Evolutionary conservation across 2,113 vertebrate species (phyloP).

Genomic region (Oceanodroma tethys): DNA sequence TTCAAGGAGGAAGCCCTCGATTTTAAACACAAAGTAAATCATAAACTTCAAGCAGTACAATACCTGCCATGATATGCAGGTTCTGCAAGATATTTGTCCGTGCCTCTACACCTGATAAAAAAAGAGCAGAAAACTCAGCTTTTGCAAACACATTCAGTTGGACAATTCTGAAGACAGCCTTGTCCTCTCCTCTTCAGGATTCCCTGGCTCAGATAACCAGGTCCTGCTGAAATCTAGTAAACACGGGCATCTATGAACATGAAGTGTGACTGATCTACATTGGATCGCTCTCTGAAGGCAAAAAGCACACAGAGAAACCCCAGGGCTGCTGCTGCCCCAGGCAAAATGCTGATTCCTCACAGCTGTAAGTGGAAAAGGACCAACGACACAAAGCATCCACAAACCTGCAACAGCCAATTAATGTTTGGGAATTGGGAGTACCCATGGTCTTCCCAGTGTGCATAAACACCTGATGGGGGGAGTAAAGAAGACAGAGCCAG

Average conservation of each 20-base stretch:
- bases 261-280: background rate
- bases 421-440: background rate
- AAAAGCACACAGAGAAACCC: background rate
- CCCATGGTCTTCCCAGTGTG: background rate
- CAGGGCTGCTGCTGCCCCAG: background rate
- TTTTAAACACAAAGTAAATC: background rate
- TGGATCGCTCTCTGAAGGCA: background rate
- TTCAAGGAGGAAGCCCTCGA: background rate
- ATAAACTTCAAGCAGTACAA: background rate
- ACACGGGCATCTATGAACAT: background rate
- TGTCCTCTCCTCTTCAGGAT: background rate
- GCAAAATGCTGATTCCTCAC: background rate
- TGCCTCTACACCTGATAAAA: background rate
- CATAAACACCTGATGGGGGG: background rate
- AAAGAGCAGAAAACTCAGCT: background rate
- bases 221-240: background rate
- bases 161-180: background rate
- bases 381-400: background rate
- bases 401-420: background rate
- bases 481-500: background rate
- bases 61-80: background rate
- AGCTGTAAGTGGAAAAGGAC: background rate
- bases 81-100: background rate
- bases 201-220: background rate
- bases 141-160: background rate